Conservation (phyloP, 1,140 invertebrate species). For the Zaprionus ghesquierei region DNA sequence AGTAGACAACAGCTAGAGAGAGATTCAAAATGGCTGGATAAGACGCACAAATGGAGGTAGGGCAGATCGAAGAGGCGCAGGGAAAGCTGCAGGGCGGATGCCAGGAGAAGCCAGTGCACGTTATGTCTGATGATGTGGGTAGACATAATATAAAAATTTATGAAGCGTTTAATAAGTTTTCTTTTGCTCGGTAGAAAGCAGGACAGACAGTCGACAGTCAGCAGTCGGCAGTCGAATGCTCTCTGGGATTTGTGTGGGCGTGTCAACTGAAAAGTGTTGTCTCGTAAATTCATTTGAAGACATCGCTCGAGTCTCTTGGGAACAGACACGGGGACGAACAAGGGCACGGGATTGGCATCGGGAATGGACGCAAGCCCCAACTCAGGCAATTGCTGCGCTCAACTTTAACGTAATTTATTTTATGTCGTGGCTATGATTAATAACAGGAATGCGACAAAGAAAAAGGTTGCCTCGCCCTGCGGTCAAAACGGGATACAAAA, state of each 20-base stretch:
- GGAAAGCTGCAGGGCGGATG: constrained; percentile 29
- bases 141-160: constrained; percentile 82
- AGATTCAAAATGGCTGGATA: constrained; percentile 75
- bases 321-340: neutral
- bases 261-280: constrained; percentile 76
- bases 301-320: constrained; percentile 31
- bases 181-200: constrained; percentile 45
- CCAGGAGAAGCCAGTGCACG: constrained; percentile 44
- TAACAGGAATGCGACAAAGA: constrained; percentile 53
- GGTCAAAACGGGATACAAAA: constrained; percentile 48
- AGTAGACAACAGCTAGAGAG: constrained; percentile 67
- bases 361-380: neutral
- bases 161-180: constrained; percentile 81
- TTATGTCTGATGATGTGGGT: constrained; percentile 80
- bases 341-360: neutral
- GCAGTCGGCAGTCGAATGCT: constrained; percentile 51
- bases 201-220: constrained; percentile 1
- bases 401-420: constrained; percentile 80
- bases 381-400: constrained; percentile 53
- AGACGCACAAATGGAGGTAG: constrained; percentile 41
- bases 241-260: constrained; percentile 46
- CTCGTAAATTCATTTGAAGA: constrained; percentile 78
- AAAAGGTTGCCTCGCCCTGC: constrained; percentile 45
- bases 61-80: constrained; percentile 8
- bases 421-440: constrained; percentile 76